These are phyloP conservation scores for Euwallacea fornicatus DNA, from an alignment of 1,140 invertebrate species.

Conservation along the genomic window DNA sequence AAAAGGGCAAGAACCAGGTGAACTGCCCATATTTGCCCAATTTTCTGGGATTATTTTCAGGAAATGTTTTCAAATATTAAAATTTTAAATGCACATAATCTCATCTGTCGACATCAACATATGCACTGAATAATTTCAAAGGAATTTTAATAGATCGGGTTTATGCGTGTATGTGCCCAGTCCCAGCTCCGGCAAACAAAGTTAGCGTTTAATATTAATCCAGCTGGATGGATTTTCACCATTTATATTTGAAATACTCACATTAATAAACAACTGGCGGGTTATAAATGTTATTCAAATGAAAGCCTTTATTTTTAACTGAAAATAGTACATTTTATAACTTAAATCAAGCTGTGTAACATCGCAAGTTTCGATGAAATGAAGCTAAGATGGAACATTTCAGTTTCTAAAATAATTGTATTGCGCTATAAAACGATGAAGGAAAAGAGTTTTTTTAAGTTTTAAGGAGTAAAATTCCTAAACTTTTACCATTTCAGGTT, in stretches of 20 bases:
- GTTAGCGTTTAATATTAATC: slow-evolving; percentile 26
- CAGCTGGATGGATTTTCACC: slow-evolving; percentile 15
- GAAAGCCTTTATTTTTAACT: too few species aligned
- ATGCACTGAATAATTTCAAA: slow-evolving; percentile 34
- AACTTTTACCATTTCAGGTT: too few species aligned
- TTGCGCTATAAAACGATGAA: too few species aligned
- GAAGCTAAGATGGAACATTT: too few species aligned
- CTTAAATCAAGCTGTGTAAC: too few species aligned
- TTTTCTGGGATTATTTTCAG: background rate
- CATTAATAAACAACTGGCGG: slow-evolving; percentile 8
- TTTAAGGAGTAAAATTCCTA: too few species aligned
- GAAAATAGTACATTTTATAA: too few species aligned
- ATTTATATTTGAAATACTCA: slow-evolving; percentile 16
- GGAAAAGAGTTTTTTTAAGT: too few species aligned
- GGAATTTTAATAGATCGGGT: slow-evolving; percentile 26
- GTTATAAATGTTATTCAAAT: background rate
- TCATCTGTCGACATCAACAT: slow-evolving; percentile 9
- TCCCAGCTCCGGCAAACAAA: slow-evolving; percentile 23
- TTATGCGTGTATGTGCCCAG: slow-evolving; percentile 2
- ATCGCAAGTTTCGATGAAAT: too few species aligned
- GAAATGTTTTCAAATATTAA: background rate
- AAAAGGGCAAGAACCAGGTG: slow-evolving; percentile 18
- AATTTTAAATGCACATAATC: background rate
- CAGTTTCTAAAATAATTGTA: too few species aligned
- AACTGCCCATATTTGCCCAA: too few species aligned